Base-by-base conservation (phyloP, 2,888 invertebrate genomes). In the Archips crataeganus region DNA sequence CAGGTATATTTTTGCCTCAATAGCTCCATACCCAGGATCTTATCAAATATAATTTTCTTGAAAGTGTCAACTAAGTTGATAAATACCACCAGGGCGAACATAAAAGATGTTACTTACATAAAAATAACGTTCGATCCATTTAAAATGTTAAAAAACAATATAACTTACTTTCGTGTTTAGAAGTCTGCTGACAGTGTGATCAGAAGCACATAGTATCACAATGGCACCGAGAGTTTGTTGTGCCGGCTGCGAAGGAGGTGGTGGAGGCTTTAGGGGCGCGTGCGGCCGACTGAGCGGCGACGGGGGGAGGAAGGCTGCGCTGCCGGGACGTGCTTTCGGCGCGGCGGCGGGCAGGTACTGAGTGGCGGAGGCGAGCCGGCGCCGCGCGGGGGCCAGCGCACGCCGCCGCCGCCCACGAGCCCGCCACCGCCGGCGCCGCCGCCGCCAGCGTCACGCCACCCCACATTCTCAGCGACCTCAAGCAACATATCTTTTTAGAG, bases 271-370 rank as follows among this genome's bases (percentile, higher is more conserved):
- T 75, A 68, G 75, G 61, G 62, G 79, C 78, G 78, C 77, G 76
- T 75, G 77, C 78, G 82, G 78, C 80, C 79, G 77, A 79, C 78
- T 77, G 77, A 77, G 72, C 71, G 75, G 78, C 79, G 77, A 77
- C 74, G 74, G 75, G 75, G 78, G 71, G 75, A 78, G 81, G 71
- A 75, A 78, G 81, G 79, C 81, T 78, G 65, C 79, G 84, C 81
- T 81, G 83, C 85, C 85, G 87, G 87, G 87, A 92, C 94, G 92
- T 91, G 93, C 88, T 84, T 81, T 89, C 89, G 82, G 79, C 88
- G 84, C 88, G 87, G 84, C 82, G 91, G 88, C 93, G 85, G 84
- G 85, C 89, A 84, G 88, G 87, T 84, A 91, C 92, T 90, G 90
- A 80, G 76, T 76, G 75, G 39, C 4, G 23, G 39, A 6, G 39